Evolutionary conservation across 2,113 vertebrate species (phyloP).

Genomic region (Cnemophilus loriae): DNA sequence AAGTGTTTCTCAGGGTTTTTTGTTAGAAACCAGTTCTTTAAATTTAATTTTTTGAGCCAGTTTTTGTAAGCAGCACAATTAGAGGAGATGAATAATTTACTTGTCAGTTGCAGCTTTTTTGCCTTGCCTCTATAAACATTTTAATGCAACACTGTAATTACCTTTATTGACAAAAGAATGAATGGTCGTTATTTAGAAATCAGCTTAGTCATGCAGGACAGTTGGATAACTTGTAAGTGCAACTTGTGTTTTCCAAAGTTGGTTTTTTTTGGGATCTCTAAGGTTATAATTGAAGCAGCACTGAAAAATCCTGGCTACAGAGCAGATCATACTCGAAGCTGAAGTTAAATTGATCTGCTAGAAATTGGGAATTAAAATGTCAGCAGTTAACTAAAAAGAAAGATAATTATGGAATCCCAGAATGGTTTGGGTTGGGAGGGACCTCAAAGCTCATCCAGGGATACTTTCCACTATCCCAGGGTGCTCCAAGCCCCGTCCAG

Average conservation of each 20-base stretch:
- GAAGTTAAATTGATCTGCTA: neutral
- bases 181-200: neutral
- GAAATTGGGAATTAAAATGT: neutral
- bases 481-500: accelerated
- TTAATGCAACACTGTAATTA: neutral
- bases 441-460: neutral
- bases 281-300: neutral
- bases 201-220: neutral
- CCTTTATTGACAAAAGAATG: neutral
- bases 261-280: neutral
- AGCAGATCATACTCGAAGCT: neutral
- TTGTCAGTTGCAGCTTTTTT: neutral
- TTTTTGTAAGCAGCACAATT: neutral
- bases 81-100: neutral
- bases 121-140: neutral
- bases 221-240: neutral
- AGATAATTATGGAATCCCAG: neutral
- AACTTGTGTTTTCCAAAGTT: neutral
- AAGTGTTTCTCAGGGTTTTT: neutral
- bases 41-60: neutral
- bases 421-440: neutral
- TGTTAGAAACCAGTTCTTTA: neutral
- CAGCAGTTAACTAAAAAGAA: neutral
- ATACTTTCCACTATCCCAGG: neutral
- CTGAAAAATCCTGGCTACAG: neutral